Percentiles rank a stretch among this genome's conserved stretches.
These are phyloP conservation scores for Smittia sp. DNA, from an alignment of 2,888 invertebrate genomes.

Conservation along the genomic window DNA sequence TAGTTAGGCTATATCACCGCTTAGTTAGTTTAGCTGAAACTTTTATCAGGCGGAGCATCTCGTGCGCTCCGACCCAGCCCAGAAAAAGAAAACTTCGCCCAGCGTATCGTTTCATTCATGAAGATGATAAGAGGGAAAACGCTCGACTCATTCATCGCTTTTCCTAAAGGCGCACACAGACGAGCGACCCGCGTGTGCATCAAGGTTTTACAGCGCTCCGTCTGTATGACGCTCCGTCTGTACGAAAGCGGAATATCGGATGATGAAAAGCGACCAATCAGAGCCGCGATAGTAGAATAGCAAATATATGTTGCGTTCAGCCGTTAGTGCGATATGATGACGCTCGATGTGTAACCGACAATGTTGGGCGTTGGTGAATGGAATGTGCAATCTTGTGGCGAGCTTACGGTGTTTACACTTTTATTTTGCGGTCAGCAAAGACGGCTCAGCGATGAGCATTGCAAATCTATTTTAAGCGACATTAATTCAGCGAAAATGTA, in stretches of 20 bases:
- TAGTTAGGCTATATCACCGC: no score
- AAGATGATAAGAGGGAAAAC: constrained; percentile 3
- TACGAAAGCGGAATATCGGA: constrained; percentile 12
- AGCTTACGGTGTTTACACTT: neutral
- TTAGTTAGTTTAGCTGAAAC: no score
- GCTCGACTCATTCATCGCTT: constrained; percentile 11
- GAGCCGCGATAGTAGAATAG: neutral
- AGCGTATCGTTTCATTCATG: neutral
- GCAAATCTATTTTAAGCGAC: neutral
- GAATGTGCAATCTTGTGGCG: neutral
- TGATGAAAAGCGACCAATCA: constrained; percentile 3
- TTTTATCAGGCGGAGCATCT: neutral
- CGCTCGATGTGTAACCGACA: constrained; percentile 1
- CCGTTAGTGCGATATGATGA: neutral
- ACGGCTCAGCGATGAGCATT: neutral
- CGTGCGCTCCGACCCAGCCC: constrained; percentile 13
- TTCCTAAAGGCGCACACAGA: neutral
- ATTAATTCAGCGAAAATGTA: neutral
- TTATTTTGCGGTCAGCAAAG: neutral
- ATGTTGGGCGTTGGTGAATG: neutral
- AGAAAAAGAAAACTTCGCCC: neutral
- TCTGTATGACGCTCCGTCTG: neutral
- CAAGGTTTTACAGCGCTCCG: neutral
- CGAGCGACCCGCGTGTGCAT: neutral
- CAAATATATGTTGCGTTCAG: neutral